Base-by-base conservation (phyloP, 2,888 invertebrate genomes). In the Gibbula magus region DNA sequence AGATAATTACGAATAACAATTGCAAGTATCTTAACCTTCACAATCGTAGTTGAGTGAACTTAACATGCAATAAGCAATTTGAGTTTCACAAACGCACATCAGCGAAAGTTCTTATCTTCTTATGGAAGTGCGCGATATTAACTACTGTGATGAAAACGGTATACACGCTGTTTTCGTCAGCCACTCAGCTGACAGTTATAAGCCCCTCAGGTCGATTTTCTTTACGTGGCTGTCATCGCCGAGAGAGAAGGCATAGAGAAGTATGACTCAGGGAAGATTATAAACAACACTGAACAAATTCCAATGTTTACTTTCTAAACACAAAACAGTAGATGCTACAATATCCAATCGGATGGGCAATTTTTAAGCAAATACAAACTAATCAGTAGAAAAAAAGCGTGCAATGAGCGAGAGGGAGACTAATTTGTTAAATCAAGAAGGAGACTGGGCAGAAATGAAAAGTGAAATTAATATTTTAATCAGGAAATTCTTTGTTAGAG, bases 391-490 rank as follows among this genome's bases (percentile, higher is more conserved):
- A 70, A 70, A 25, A 35, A 67, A 67, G 39, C 35, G 70, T 8
- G 70, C 20, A 20, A 35, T 16, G 29, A 39, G 29, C 18, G 16
- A 20, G 32, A 16, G 13, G 29, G 18, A 35, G 70, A 35, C 70
- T 70, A 70, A 70, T 70, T 70, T 70, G 70, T 39, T n/a, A 39
- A 70, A 35, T 70, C 70, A 70, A 70, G 70, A 70, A 20, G 25
- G n/a, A 25, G 56, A 25, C 20, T 10, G 56, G 22, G 5, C 35
- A 35, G 70, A 70, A 70, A 35, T 18, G 32, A 70, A 35, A 35
- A 35, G 35, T 70, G 70, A 70, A 70, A 70, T 70, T 70, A 70
- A 70, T 70, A 70, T 70, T 70, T 70, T 70, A 70, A 70, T 70
- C 70, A 70, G 70, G 61, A 20, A 70, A 70, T 70, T 70, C 70